Base-by-base conservation (phyloP, 1,140 invertebrate species). In the Pinna nobilis region DNA sequence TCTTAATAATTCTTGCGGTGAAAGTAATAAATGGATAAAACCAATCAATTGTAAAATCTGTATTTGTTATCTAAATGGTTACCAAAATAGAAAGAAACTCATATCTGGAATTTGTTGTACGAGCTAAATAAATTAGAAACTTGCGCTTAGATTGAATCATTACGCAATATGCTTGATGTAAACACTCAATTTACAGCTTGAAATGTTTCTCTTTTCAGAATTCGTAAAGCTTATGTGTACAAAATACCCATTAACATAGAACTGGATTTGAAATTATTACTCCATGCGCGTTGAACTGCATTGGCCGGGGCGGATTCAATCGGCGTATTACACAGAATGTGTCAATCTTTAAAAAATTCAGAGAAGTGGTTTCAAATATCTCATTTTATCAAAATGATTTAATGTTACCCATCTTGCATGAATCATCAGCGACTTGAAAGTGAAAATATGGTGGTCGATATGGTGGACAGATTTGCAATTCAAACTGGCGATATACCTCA, bases 201-300 rank as follows among this genome's bases (percentile, higher is more conserved):
- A 28, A 60, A 44, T 33, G 18, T 50, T 44, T 64, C 23, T 53
- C 28, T n/a, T 80, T 80, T 39, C 75, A 80, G 78, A 80, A 59
- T 80, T 80, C 59, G 78, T 80, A 25, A 64, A 63, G 39, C 61
- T 80, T n/a, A 80, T 80, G 78, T 80, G 78, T 51, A 77, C 78
- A 18, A 80, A 80, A 44, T 80, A 80, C 55, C 68, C 78, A 7
- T 65, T 80, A 30, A 73, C 64, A 37, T 73, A 59, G 32, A 25
- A 6, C 13, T 32, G 30, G n/a, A n/a, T n/a, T n/a, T n/a, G n/a
- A n/a, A n/a, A n/a, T n/a, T n/a, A n/a, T n/a, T n/a, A n/a, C n/a
- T n/a, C n/a, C n/a, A n/a, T n/a, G n/a, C n/a, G n/a, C n/a, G n/a
- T n/a, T n/a, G n/a, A n/a, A n/a, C n/a, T n/a, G n/a, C n/a, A n/a